Conservation (phyloP, 2,797 vertebrate species). For the Garrulus glandarius region DNA sequence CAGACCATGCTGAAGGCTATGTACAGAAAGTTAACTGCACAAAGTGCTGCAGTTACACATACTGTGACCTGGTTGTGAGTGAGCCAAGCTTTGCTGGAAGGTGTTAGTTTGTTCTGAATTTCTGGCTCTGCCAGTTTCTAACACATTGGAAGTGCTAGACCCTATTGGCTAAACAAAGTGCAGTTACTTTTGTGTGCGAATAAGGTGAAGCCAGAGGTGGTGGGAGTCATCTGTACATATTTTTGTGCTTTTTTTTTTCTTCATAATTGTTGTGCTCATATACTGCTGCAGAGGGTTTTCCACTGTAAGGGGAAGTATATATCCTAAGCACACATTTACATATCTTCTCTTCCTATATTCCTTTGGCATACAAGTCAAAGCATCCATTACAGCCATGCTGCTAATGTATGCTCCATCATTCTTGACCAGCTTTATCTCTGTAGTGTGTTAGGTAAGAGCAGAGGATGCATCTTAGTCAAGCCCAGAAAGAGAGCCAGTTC, state of each 20-base stretch:
- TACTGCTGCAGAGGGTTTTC: background rate
- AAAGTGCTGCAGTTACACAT: background rate
- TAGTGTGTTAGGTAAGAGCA: background rate
- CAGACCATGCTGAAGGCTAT: background rate
- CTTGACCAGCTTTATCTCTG: background rate
- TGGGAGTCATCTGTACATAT: background rate
- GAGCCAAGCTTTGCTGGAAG: background rate
- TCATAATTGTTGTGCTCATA: fast-evolving
- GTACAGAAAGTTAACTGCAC: background rate
- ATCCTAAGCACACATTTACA: background rate
- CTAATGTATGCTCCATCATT: background rate
- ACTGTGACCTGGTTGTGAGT: background rate
- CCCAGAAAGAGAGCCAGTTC: background rate
- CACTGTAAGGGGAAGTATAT: background rate
- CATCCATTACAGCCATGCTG: background rate
- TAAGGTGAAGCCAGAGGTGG: background rate
- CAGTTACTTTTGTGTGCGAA: background rate
- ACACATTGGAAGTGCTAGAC: background rate
- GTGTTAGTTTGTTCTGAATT: background rate
- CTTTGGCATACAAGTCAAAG: background rate
- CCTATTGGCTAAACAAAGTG: background rate
- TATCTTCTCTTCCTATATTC: background rate
- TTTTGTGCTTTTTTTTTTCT: background rate
- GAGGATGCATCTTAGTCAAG: background rate
- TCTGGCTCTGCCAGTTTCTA: background rate